Evolutionary conservation across 2,113 vertebrate genomes (phyloP).

Genomic region (Polyodon spathula): DNA sequence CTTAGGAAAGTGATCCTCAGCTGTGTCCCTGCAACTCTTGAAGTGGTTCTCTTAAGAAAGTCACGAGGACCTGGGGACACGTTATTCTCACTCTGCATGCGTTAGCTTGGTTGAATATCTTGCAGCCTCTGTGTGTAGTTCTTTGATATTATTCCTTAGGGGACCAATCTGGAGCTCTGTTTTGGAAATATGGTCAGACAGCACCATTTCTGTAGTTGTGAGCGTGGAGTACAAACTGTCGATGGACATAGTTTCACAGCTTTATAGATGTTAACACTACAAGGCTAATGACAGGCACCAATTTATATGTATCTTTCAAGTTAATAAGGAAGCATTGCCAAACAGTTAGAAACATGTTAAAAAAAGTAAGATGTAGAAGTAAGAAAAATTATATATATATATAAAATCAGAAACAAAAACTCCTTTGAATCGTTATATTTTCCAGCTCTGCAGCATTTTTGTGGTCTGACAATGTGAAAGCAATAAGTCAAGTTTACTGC

Average conservation of each 20-base stretch:
- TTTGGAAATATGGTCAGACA: background rate
- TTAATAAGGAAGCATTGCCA: slow-evolving; percentile 16
- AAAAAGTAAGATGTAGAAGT: slow-evolving; percentile 3
- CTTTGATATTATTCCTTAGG: background rate
- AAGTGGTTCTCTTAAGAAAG: background rate
- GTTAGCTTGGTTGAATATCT: background rate
- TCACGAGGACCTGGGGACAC: background rate
- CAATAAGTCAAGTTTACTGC: background rate
- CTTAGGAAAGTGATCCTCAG: background rate
- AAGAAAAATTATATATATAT: slow-evolving; percentile 17
- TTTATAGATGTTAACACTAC: slow-evolving; percentile 14
- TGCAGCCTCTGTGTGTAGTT: background rate
- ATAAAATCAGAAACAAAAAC: slow-evolving; percentile 14
- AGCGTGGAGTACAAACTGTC: background rate
- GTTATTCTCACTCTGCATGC: background rate
- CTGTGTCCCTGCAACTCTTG: background rate
- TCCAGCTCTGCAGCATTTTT: slow-evolving; percentile 8
- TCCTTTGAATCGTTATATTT: slow-evolving; percentile 14
- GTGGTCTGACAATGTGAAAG: slow-evolving; percentile 11
- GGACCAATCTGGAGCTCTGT: background rate
- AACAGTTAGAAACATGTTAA: no score
- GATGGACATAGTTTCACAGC: background rate
- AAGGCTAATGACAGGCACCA: background rate
- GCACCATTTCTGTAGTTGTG: background rate
- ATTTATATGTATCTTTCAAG: slow-evolving; percentile 19